phyloP scores from a whole-genome alignment of 2,797 vertebrate species.

The Hippocampus kuda region DNA sequence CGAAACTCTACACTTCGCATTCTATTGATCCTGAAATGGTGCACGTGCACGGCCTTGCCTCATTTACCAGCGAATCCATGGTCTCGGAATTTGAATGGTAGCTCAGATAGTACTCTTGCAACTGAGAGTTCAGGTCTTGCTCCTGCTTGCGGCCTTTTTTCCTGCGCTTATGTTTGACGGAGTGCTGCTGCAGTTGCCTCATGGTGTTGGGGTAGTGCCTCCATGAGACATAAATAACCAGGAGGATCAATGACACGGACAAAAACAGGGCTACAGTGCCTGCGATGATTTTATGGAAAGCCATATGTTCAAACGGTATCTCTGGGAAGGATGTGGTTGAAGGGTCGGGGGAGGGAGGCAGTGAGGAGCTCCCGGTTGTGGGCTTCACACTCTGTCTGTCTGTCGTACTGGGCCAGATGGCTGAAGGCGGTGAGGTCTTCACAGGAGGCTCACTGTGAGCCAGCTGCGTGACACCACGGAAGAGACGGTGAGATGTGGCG shows the following conservation, averaged over 20 bases:
- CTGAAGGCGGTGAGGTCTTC: constrained; percentile 61
- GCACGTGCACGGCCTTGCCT: constrained; percentile 88
- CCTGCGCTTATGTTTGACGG: constrained; percentile 85
- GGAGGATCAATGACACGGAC: constrained; percentile 87
- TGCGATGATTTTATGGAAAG: constrained; percentile 94
- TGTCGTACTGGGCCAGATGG: constrained; percentile 56
- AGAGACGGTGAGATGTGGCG: constrained; percentile 55
- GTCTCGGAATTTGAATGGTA: constrained; percentile 92
- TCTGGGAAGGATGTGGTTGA: constrained; percentile 63
- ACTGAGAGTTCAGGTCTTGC: constrained; percentile 85
- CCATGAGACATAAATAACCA: constrained; percentile 96
- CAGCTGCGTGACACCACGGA: constrained; percentile 56
- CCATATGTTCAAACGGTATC: constrained; percentile 84
- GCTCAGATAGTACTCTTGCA: constrained; percentile 98
- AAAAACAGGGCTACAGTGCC: constrained; percentile 93
- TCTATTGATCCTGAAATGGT: constrained; percentile 95
- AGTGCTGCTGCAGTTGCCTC: constrained; percentile 89
- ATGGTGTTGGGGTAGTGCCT: constrained; percentile 90
- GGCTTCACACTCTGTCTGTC: constrained; percentile 32
- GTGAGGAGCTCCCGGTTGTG: constrained; percentile 43
- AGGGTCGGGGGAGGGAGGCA: constrained; percentile 20
- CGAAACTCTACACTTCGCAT: constrained; percentile 86
- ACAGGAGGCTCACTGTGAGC: constrained; percentile 61
- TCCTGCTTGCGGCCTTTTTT: constrained; percentile 83
- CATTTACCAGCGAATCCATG: constrained; percentile 86